Conservation (phyloP, 2,888 invertebrate genomes). For the Drosophila mercatorum region DNA sequence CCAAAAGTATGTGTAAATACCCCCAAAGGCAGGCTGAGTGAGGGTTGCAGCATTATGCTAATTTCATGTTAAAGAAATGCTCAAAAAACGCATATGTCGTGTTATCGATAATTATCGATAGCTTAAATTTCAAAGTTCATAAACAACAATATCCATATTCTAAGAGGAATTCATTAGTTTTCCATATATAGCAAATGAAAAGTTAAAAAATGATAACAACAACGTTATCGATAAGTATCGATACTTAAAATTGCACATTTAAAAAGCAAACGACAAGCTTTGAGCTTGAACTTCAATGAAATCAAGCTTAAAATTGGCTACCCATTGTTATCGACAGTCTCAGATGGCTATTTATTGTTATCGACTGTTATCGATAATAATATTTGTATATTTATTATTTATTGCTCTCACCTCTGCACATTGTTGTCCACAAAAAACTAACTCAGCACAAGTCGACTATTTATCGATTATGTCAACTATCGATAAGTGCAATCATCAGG, state of each 20-base stretch:
- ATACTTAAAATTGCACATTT: too few species aligned
- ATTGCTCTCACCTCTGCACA: not conserved
- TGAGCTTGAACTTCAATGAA: not conserved
- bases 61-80: not conserved
- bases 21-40: not conserved
- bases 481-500: not conserved
- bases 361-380: slow-evolving; percentile 1
- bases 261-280: not conserved
- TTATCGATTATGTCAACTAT: not conserved
- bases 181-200: too few species aligned
- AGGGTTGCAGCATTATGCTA: not conserved
- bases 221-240: not conserved
- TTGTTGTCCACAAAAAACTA: too few species aligned
- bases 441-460: too few species aligned
- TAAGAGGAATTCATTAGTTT: too few species aligned
- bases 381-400: not conserved
- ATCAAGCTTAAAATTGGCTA: not conserved
- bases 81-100: not conserved
- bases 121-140: too few species aligned
- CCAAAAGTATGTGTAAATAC: not conserved
- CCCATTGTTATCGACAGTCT: not conserved
- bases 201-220: too few species aligned
- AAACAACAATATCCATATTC: not conserved
- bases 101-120: slow-evolving; percentile 6
- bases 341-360: not conserved